Evolutionary conservation across 2,797 vertebrate species (phyloP).

Genomic region (Typhlichthys subterraneus): DNA sequence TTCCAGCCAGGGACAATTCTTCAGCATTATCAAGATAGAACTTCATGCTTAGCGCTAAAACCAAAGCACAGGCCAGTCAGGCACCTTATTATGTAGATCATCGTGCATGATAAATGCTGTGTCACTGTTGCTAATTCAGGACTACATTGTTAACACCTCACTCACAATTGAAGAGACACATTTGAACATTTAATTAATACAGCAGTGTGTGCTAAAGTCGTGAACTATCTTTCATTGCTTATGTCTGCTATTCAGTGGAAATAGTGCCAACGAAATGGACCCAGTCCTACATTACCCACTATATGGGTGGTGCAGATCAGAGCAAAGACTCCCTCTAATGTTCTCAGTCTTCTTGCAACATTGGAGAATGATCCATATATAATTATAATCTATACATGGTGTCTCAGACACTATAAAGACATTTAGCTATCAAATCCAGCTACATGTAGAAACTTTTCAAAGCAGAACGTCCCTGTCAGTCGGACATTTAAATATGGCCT

Average conservation of each 20-base stretch:
- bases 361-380: too few species aligned
- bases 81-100: conserved; percentile 48
- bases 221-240: background rate
- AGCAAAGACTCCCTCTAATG: too few species aligned
- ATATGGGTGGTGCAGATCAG: too few species aligned
- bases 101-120: conserved; percentile 14
- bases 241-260: too few species aligned
- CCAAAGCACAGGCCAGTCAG: conserved; percentile 25
- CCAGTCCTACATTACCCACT: too few species aligned
- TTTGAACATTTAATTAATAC: background rate
- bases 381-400: too few species aligned
- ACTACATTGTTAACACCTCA: background rate
- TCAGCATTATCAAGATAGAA: conserved; percentile 54
- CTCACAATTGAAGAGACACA: too few species aligned
- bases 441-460: too few species aligned
- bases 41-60: conserved; percentile 57
- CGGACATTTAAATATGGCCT: conserved; percentile 7
- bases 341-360: too few species aligned
- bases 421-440: too few species aligned
- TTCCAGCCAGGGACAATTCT: conserved; percentile 36
- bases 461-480: background rate
- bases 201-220: background rate
- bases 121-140: background rate
- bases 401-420: too few species aligned
- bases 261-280: too few species aligned